Conservation (phyloP, 2,797 vertebrate genomes). For the Hemibagrus guttatus region DNA sequence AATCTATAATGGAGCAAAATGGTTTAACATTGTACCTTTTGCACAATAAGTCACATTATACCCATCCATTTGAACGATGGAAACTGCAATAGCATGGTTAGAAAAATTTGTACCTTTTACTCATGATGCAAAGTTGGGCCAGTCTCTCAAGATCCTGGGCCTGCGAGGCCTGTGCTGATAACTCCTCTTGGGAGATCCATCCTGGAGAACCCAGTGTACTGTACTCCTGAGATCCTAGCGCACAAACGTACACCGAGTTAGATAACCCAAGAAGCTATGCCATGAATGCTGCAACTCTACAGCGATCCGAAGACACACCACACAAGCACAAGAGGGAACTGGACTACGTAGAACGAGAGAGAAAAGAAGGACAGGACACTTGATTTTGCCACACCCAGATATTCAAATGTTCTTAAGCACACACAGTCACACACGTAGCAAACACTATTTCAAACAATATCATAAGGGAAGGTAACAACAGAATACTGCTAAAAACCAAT, state of each 20-base stretch:
- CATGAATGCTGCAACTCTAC: conserved; percentile 10
- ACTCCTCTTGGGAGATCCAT: conserved; percentile 77
- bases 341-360: background rate
- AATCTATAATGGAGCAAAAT: background rate
- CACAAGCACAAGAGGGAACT: conserved; percentile 11
- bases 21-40: background rate
- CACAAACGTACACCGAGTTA: conserved; percentile 31
- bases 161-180: conserved; percentile 78
- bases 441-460: background rate
- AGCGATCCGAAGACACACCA: background rate
- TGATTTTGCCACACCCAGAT: conserved; percentile 43
- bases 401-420: conserved; percentile 42
- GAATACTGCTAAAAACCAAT: background rate
- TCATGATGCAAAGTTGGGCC: conserved; percentile 81
- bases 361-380: conserved; percentile 21
- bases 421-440: conserved; percentile 25
- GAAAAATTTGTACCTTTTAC: conserved; percentile 79
- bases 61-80: background rate
- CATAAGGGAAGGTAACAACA: background rate
- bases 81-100: background rate
- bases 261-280: conserved; percentile 26
- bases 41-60: background rate
- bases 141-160: conserved; percentile 78
- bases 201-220: conserved; percentile 69
- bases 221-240: conserved; percentile 84